Evolutionary conservation across 2,888 invertebrate genomes (phyloP).

Genomic region (Portevinia maculata): DNA sequence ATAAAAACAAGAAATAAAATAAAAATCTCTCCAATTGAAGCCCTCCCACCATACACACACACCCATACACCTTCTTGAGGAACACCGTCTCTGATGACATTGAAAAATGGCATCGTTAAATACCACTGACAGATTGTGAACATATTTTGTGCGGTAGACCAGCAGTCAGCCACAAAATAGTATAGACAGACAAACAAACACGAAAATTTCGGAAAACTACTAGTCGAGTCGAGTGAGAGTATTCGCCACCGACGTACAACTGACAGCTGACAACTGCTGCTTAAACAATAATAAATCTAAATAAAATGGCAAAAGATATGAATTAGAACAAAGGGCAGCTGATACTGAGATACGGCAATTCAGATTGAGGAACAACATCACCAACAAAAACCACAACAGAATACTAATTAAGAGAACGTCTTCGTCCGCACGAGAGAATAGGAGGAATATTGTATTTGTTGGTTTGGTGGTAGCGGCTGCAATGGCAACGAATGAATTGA

Average conservation of each 20-base stretch:
- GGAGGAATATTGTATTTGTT: constrained; percentile 18
- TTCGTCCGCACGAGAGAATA: not conserved
- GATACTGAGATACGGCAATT: constrained; percentile 16
- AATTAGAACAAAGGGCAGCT: constrained; percentile 71
- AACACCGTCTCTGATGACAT: constrained; percentile 49
- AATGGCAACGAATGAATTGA: constrained; percentile 56
- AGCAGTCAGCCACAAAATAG: constrained; percentile 62
- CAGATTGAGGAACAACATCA: constrained; percentile 7
- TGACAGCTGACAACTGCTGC: constrained; percentile 73
- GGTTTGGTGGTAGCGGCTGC: constrained; percentile 16
- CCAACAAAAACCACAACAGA: constrained; percentile 23
- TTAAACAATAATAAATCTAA: constrained; percentile 72
- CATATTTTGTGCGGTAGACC: constrained; percentile 67
- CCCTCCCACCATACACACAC: not conserved
- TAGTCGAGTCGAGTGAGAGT: constrained; percentile 25
- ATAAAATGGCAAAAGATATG: constrained; percentile 62
- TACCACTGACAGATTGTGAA: constrained; percentile 72
- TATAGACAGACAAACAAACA: constrained; percentile 28
- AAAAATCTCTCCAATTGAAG: not conserved
- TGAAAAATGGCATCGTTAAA: constrained; percentile 72
- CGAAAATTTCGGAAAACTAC: constrained; percentile 27
- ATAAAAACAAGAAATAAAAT: no score
- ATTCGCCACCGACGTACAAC: constrained; percentile 41
- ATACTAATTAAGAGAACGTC: constrained; percentile 65
- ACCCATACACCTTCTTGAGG: not conserved